Evolutionary conservation across 2,113 vertebrate species (phyloP), one percentile per base, ranked within the genome.

Genomic region (Aldabrachelys gigantea): DNA sequence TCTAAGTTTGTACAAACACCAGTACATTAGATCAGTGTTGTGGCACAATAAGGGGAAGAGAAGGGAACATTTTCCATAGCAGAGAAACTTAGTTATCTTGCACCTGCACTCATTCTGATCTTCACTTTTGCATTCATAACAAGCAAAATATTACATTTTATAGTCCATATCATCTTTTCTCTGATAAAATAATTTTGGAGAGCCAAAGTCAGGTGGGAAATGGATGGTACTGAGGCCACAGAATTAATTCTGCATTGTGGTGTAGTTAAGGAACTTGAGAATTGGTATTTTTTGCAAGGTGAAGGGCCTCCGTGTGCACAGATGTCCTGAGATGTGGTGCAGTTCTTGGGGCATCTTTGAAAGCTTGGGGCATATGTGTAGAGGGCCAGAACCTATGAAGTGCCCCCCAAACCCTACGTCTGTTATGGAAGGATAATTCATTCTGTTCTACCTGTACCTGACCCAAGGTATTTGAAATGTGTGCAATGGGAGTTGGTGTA

Each of bases 291-390:
- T 90, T 89, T 96, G 94, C 78, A 72, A 95, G 38, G 29, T 88
- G 89, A 95, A 93, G 93, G 80, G 44, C 59, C 44, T 56, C 80
- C 52, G 82, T 89, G 81, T 82, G 82, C 93, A 79, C 75, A 89
- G 49, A 65, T 94, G 86, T 65, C 76, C 41, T 19, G 84, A 89
- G 65, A 80, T 89, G 38, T 76, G 86, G 38, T 93, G 90, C 90
- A 96, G 93, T 91, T 95, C 87, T 95, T 92, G 0, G 0, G 88
- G 57, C 80, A 17, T 50, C 94, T 56, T 72, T 50, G 52, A 79
- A 93, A 97, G n/a, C 5, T 35, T 31, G 13, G 52, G 81, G 50
- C 80, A 56, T 47, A 57, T 89, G 87, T 75, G 78, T 35, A 82
- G 49, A 56, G 75, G 82, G 47, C 59, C 84, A 75, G 84, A 84